phyloP scores from a whole-genome alignment of 2,797 vertebrate genomes.

The Danio jaintianensis region DNA sequence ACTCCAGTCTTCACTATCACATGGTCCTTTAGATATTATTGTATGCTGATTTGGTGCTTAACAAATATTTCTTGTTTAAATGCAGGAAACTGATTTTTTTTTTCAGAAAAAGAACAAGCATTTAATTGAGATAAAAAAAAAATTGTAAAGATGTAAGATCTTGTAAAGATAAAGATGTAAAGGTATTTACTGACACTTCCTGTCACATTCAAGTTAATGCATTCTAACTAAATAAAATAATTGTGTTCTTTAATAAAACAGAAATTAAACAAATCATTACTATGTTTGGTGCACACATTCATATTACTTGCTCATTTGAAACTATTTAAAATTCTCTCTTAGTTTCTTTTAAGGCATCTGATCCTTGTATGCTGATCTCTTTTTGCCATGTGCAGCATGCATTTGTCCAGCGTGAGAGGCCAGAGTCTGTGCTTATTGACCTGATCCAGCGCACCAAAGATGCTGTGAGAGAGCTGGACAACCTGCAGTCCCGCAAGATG shows the following conservation, averaged over 20 bases:
- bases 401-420: conserved; percentile 93
- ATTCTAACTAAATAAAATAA: too few species aligned
- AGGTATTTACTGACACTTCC: too few species aligned
- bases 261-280: neutral
- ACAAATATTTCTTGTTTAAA: neutral
- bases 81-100: neutral
- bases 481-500: conserved; percentile 99
- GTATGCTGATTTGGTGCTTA: neutral
- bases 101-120: too few species aligned
- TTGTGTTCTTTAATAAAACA: too few species aligned
- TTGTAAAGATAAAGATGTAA: too few species aligned
- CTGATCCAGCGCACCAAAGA: conserved; percentile 98
- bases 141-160: too few species aligned
- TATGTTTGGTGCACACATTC: neutral
- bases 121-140: too few species aligned
- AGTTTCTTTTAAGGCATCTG: neutral
- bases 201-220: too few species aligned
- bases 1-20: neutral
- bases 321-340: neutral
- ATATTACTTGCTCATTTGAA: neutral
- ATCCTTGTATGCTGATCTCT: neutral
- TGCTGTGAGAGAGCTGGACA: conserved; percentile 97
- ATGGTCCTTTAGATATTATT: neutral
- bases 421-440: conserved; percentile 96
- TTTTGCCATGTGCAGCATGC: conserved; percentile 83